Percentiles rank a stretch among this genome's conserved stretches.
Evolutionary conservation across 2,797 vertebrate genomes (phyloP).

Genomic region (Gallinago stenura): DNA sequence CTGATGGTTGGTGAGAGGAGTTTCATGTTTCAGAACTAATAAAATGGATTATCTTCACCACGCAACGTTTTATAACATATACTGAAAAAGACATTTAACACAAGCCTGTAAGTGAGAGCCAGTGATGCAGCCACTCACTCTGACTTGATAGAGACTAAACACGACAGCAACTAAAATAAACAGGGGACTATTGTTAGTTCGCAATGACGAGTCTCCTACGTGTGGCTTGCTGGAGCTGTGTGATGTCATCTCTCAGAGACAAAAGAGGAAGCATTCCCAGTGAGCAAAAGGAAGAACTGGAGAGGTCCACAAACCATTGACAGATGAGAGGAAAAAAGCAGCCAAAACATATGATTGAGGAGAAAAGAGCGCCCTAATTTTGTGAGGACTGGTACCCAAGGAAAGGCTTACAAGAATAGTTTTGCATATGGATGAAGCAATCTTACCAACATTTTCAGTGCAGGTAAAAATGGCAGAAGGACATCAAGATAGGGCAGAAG

Average conservation of each 20-base stretch:
- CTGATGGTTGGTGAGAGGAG: background rate
- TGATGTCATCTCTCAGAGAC: background rate
- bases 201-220: background rate
- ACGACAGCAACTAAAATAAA: conserved; percentile 8
- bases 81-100: background rate
- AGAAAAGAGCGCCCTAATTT: background rate
- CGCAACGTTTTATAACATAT: background rate
- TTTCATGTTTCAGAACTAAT: background rate
- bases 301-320: background rate
- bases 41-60: background rate
- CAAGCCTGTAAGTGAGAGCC: background rate
- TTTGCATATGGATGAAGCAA: background rate
- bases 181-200: background rate
- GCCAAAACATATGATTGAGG: background rate
- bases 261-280: background rate
- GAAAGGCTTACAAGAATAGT: background rate
- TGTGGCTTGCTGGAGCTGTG: background rate
- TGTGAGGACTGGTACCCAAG: background rate
- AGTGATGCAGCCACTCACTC: background rate
- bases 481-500: background rate
- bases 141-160: conserved; percentile 1
- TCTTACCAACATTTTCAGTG: background rate
- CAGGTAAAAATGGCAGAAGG: background rate
- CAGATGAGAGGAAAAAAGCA: background rate
- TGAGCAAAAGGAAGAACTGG: background rate